These are phyloP conservation scores for Alligator sinensis DNA, from an alignment of 2,113 vertebrate genomes.

Conservation along the genomic window DNA sequence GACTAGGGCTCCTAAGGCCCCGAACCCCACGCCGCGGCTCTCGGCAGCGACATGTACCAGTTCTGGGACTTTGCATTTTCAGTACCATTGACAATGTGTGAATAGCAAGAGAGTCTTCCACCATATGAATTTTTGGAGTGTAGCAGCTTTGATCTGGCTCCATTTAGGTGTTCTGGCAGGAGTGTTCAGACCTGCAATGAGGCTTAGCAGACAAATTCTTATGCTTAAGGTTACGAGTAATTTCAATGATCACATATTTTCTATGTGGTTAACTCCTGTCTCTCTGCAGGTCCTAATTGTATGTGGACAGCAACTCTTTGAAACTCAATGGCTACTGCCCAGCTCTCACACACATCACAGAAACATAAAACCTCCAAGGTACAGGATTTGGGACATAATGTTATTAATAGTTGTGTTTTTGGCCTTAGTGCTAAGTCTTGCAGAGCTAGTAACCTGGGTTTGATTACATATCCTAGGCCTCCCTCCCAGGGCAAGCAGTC, in stretches of 20 bases:
- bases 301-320: constrained; percentile 25
- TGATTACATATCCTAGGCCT: background rate
- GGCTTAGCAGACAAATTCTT: background rate
- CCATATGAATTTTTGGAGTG: background rate
- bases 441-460: background rate
- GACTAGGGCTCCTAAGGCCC: too few species aligned
- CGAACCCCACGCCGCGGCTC: too few species aligned
- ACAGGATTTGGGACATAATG: background rate
- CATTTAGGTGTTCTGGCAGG: background rate
- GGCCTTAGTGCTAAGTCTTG: background rate
- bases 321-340: constrained; percentile 70
- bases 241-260: background rate
- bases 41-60: too few species aligned
- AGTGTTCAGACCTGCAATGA: background rate
- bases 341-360: constrained; percentile 38
- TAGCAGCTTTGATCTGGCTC: background rate
- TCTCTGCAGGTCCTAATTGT: constrained; percentile 38
- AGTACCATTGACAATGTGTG: background rate
- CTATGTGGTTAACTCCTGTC: background rate
- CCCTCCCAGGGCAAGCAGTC: rapidly evolving
- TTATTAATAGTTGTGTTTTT: background rate
- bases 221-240: background rate
- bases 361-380: constrained; percentile 71
- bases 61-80: constrained; percentile 44
- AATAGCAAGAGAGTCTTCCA: background rate